These are phyloP conservation scores for Parnassius smintheus DNA, from an alignment of 2,888 invertebrate genomes.

Conservation along the genomic window DNA sequence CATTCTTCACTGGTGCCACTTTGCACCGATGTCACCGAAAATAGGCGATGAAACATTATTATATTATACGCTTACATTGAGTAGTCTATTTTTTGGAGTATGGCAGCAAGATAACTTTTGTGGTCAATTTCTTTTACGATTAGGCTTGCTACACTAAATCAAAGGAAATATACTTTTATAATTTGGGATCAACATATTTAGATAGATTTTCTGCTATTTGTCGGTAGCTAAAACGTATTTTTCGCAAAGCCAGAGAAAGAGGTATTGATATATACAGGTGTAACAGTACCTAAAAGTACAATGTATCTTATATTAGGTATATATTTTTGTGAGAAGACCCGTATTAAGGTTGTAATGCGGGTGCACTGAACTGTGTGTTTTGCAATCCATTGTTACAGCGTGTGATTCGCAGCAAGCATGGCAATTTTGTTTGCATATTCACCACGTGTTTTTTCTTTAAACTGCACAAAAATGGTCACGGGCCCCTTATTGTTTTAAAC, in stretches of 20 bases:
- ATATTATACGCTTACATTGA: conserved; percentile 11
- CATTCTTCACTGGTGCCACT: conserved; percentile 5
- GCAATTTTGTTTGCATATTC: conserved; percentile 33
- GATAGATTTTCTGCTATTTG: too few relatives aligned
- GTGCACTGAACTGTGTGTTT: conserved; percentile 60
- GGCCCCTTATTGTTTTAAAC: conserved; percentile 17
- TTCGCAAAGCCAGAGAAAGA: too few relatives aligned
- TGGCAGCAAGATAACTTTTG: too few relatives aligned
- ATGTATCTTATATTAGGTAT: too few relatives aligned
- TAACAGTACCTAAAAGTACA: too few relatives aligned
- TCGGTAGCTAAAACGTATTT: too few relatives aligned
- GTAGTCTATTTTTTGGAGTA: conserved; percentile 6
- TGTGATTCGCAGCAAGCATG: conserved; percentile 42
- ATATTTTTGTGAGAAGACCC: conserved; percentile 3
- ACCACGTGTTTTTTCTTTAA: conserved; percentile 27
- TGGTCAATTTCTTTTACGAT: too few relatives aligned
- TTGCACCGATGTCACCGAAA: conserved; percentile 12
- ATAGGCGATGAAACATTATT: conserved; percentile 19
- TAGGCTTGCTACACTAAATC: too few relatives aligned
- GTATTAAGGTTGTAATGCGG: conserved; percentile 31
- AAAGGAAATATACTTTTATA: too few relatives aligned
- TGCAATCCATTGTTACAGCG: conserved; percentile 56
- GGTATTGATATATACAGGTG: too few relatives aligned
- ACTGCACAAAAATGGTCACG: conserved; percentile 26
- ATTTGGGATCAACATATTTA: too few relatives aligned